A percentile compares a stretch with the other conserved stretches of the same genome.
phyloP scores from a whole-genome alignment of 30 jellyfish, hydroid and myxozoan genomes.

The Hydractinia echinata region DNA sequence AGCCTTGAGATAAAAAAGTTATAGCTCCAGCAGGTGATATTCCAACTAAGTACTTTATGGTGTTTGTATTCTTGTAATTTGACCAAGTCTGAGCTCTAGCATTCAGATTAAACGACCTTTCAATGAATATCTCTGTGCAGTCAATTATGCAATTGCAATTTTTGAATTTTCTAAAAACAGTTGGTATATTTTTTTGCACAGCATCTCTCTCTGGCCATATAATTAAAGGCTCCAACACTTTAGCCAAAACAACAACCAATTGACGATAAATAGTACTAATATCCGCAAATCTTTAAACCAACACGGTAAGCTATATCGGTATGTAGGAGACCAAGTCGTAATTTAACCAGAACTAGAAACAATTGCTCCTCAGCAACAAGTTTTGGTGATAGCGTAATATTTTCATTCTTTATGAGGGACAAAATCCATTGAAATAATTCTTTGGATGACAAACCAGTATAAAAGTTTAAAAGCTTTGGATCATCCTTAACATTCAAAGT shows the following conservation, averaged over 20 bases:
- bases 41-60: slow-evolving; percentile 10
- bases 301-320: background rate
- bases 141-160: slow-evolving; percentile 13
- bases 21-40: slow-evolving; percentile 24
- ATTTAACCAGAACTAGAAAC: background rate
- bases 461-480: background rate
- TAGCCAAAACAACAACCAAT: slow-evolving; percentile 10
- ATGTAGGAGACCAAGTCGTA: background rate
- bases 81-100: slow-evolving; percentile 9
- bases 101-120: background rate
- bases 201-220: slow-evolving; percentile 1
- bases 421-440: background rate
- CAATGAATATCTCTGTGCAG: background rate
- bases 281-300: background rate
- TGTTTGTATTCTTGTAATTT: background rate
- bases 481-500: background rate
- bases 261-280: background rate
- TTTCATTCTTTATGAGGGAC: background rate
- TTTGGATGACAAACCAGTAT: background rate
- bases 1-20: slow-evolving; percentile 42
- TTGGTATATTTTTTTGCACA: background rate
- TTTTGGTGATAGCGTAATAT: background rate
- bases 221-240: background rate
- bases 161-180: background rate
- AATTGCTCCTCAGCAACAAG: background rate